Percentiles rank a stretch among this genome's conserved stretches.
Evolutionary conservation across 2,797 vertebrate genomes (phyloP).

Genomic region (Pangasius macronema): DNA sequence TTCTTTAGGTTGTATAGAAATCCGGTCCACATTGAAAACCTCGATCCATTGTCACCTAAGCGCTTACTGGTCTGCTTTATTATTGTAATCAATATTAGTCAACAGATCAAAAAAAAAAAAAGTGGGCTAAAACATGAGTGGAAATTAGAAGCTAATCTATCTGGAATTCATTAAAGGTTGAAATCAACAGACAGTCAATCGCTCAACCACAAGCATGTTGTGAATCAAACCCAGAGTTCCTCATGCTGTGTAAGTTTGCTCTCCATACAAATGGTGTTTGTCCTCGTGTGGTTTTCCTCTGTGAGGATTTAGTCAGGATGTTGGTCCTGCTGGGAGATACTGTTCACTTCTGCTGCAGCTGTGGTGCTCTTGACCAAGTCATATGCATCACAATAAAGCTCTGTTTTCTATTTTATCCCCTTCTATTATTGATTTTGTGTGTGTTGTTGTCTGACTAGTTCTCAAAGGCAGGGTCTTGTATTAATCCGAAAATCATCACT

Average conservation of each 20-base stretch:
- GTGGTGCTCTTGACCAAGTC: conserved; percentile 32
- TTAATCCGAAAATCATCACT: conserved; percentile 3
- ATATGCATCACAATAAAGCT: conserved; percentile 27
- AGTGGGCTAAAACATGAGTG: not conserved
- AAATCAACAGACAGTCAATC: conserved; percentile 5
- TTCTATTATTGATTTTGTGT: not conserved
- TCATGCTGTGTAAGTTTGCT: conserved; percentile 16
- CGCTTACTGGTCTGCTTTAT: not conserved
- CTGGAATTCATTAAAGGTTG: not conserved
- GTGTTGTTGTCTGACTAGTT: not conserved
- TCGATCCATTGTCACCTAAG: not conserved
- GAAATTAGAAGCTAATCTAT: conserved; percentile 1
- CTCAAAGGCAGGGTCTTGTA: not conserved
- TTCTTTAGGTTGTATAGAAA: not conserved
- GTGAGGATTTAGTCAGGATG: conserved; percentile 6
- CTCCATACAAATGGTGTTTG: conserved; percentile 14
- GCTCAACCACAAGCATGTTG: not conserved
- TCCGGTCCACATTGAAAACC: not conserved
- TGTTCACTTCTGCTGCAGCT: conserved; percentile 11
- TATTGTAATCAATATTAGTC: conserved; percentile 17
- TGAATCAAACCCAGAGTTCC: not conserved
- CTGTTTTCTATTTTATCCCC: not conserved
- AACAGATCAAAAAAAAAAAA: not conserved
- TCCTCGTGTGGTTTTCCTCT: conserved; percentile 20
- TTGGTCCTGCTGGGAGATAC: conserved; percentile 19